A percentile compares a stretch with the other conserved stretches of the same genome.
phyloP scores from a whole-genome alignment of 2,797 vertebrate genomes.

The Silurus lanzhouensis region DNA sequence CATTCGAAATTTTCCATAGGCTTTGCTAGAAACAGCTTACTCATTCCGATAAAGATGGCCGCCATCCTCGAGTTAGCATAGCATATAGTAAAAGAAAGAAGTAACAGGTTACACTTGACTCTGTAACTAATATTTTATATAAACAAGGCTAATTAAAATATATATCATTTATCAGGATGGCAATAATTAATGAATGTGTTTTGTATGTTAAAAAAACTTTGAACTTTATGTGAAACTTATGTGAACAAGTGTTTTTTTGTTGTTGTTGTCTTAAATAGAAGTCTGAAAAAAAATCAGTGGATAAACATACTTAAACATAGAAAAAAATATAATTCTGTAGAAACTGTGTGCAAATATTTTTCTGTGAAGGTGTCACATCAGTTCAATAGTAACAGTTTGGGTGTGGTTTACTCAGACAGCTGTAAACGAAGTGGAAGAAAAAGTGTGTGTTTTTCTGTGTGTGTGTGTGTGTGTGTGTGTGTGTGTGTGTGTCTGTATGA shows the following conservation, averaged over 20 bases:
- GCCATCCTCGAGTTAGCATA: slow-evolving; percentile 49
- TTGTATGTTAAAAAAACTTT: background rate
- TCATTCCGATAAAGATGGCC: slow-evolving; percentile 76
- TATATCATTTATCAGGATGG: background rate
- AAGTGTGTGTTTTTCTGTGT: slow-evolving; percentile 22
- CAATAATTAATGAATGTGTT: background rate
- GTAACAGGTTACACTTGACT: background rate
- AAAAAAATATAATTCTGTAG: background rate
- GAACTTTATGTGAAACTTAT: background rate
- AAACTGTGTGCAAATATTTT: background rate
- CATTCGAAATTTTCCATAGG: background rate
- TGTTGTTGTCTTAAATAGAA: background rate
- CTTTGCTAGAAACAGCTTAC: slow-evolving; percentile 67
- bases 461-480: slow-evolving; percentile 6
- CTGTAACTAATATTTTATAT: background rate
- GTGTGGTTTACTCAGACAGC: slow-evolving; percentile 53
- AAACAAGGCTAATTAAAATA: background rate
- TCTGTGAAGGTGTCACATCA: background rate
- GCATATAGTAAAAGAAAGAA: slow-evolving; percentile 38
- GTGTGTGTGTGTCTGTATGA: slow-evolving; percentile 8
- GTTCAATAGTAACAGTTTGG: slow-evolving; percentile 35
- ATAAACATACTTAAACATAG: background rate
- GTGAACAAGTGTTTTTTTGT: background rate
- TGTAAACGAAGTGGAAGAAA: slow-evolving; percentile 46
- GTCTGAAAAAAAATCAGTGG: background rate